Percentiles rank a stretch among this genome's conserved stretches.
Evolutionary conservation across 2,797 vertebrate species (phyloP).

Genomic region (Danio aesculapii): DNA sequence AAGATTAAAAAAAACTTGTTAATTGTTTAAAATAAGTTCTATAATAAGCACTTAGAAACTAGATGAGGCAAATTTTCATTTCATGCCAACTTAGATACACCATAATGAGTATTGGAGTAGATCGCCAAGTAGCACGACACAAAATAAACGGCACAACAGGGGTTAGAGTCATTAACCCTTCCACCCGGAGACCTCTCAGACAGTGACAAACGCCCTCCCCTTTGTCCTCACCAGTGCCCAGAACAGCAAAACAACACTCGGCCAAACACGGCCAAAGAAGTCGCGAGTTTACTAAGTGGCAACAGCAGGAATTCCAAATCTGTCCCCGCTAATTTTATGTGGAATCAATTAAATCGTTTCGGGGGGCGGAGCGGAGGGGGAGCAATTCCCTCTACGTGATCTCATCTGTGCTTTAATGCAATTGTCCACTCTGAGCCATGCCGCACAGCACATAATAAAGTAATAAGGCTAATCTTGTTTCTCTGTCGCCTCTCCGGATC

Average conservation of each 20-base stretch:
- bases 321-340: conserved; percentile 85
- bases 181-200: conserved; percentile 70
- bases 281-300: conserved; percentile 55
- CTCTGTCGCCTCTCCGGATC: conserved; percentile 86
- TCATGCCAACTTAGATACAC: conserved; percentile 1
- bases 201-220: conserved; percentile 81
- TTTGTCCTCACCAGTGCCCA: conserved; percentile 69
- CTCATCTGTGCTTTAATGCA: conserved; percentile 95
- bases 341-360: conserved; percentile 86
- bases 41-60: background rate
- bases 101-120: conserved; percentile 68
- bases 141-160: conserved; percentile 79
- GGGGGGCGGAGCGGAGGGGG: conserved; percentile 61
- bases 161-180: conserved; percentile 82
- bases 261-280: conserved; percentile 44
- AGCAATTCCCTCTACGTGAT: conserved; percentile 89
- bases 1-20: no score
- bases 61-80: background rate
- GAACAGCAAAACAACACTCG: conserved; percentile 45
- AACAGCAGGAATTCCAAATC: conserved; percentile 65
- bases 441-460: conserved; percentile 95
- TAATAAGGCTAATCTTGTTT: conserved; percentile 97
- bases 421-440: conserved; percentile 94
- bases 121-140: conserved; percentile 76
- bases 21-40: no score